Percentiles rank a stretch among this genome's conserved stretches.
phyloP scores from a whole-genome alignment of 2,113 vertebrate species.

The Lates calcarifer region DNA sequence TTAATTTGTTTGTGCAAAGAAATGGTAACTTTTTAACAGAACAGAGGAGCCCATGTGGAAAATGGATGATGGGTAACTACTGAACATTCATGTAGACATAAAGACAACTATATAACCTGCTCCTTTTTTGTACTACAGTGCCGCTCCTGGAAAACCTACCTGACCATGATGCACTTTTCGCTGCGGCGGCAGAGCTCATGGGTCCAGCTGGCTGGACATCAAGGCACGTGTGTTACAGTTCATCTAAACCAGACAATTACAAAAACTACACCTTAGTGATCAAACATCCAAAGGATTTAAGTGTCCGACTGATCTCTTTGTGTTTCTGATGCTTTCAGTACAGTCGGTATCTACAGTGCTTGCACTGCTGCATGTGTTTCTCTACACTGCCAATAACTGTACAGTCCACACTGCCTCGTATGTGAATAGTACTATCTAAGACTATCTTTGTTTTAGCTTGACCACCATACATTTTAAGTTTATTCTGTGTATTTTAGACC shows the following conservation, averaged over 20 bases:
- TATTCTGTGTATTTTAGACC: background rate
- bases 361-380: background rate
- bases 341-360: too few species aligned
- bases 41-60: too few species aligned
- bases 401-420: background rate
- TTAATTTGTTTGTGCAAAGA: background rate
- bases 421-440: background rate
- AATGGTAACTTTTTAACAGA: too few species aligned
- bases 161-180: conserved; percentile 88
- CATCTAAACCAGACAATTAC: background rate
- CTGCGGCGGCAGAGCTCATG: conserved; percentile 84
- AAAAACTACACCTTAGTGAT: background rate
- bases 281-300: background rate
- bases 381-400: too few species aligned
- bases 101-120: background rate
- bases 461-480: background rate
- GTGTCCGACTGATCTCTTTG: background rate
- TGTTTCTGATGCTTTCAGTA: background rate
- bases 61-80: conserved; percentile 2
- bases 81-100: background rate
- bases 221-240: conserved; percentile 76
- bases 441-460: background rate
- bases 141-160: conserved; percentile 86
- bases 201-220: conserved; percentile 88
- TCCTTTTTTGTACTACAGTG: conserved; percentile 65